Evolutionary conservation across 2,888 invertebrate species (phyloP).

Genomic region (Gasteruption jaculator): DNA sequence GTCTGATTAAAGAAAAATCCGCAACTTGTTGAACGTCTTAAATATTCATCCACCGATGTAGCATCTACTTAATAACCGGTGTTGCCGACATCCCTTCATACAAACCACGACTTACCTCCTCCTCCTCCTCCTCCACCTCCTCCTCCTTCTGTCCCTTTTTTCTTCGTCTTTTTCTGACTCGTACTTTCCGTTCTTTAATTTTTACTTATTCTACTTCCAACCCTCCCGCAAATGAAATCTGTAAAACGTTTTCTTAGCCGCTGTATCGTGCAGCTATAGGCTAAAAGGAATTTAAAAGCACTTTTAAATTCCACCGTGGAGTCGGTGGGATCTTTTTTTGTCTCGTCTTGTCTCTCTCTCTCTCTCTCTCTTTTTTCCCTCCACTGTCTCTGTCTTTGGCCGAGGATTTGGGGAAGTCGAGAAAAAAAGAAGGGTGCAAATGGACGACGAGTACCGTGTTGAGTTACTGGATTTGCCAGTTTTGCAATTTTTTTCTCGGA

Average conservation of each 20-base stretch:
- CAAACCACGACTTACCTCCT: conserved; percentile 18
- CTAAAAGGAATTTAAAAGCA: conserved; percentile 48
- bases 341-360: conserved; percentile 3
- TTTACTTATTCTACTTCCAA: too few relatives aligned
- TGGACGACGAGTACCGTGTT: too few relatives aligned
- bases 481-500: too few relatives aligned
- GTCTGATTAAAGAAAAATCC: conserved; percentile 46
- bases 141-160: conserved; percentile 12
- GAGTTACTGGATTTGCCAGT: too few relatives aligned
- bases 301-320: conserved; percentile 42
- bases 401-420: too few relatives aligned
- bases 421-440: too few relatives aligned
- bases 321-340: conserved; percentile 2
- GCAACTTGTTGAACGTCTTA: conserved; percentile 51
- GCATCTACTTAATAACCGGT: conserved; percentile 49
- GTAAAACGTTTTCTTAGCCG: conserved; percentile 47
- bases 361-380: conserved; percentile 10
- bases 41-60: conserved; percentile 49
- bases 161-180: conserved; percentile 19
- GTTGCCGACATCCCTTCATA: conserved; percentile 37
- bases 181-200: too few relatives aligned
- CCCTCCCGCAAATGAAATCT: conserved; percentile 43
- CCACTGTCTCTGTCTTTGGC: conserved; percentile 16
- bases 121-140: conserved; percentile 10
- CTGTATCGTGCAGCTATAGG: conserved; percentile 38